phyloP scores from a whole-genome alignment of 2,888 invertebrate species.

The Psylliodes chrysocephalus region DNA sequence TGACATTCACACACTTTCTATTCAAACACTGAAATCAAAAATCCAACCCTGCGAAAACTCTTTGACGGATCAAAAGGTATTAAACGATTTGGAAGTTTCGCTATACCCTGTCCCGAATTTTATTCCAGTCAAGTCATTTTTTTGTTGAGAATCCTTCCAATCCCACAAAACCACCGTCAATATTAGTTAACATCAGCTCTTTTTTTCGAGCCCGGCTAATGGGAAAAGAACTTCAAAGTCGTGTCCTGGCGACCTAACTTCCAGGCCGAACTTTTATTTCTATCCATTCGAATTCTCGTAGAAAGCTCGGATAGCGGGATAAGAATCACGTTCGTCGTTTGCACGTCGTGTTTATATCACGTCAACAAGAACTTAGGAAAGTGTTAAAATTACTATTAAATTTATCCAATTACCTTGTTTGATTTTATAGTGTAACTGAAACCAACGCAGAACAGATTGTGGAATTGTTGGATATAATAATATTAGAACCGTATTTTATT shows the following conservation, averaged over 20 bases:
- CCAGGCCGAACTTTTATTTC: background rate
- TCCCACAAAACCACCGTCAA: background rate
- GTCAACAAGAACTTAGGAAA: background rate
- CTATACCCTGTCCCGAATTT: background rate
- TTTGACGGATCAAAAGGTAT: background rate
- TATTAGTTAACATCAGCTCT: conserved; percentile 2
- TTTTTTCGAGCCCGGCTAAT: background rate
- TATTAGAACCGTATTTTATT: too few relatives aligned
- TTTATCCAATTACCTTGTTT: background rate
- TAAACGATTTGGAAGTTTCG: background rate
- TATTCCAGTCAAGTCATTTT: background rate
- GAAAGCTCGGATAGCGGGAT: background rate
- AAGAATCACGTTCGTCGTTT: conserved; percentile 3
- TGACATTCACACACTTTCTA: too few relatives aligned
- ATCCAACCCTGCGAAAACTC: too few relatives aligned
- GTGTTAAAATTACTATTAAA: background rate
- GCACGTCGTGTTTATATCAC: background rate
- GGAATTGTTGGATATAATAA: too few relatives aligned
- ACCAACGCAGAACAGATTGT: too few relatives aligned
- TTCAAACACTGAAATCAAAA: too few relatives aligned
- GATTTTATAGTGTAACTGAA: too few relatives aligned
- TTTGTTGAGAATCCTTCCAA: background rate
- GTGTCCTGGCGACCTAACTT: background rate
- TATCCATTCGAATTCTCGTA: background rate
- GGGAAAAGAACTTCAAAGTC: conserved; percentile 2